Evolutionary conservation across 2,888 invertebrate genomes (phyloP).

Genomic region (Andrena minutula): DNA sequence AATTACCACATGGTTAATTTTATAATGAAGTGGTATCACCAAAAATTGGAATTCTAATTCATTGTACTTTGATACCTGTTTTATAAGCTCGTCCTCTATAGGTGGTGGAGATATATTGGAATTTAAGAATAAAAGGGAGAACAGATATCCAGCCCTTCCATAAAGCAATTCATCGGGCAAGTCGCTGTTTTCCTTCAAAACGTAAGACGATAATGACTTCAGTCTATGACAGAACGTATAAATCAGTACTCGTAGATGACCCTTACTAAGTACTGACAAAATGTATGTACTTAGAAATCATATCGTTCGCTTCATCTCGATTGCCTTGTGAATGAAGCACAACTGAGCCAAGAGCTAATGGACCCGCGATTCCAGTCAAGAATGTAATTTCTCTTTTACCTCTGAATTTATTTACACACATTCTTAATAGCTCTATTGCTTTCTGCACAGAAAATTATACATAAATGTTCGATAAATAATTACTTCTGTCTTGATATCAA

Average conservation of each 20-base stretch:
- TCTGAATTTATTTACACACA: slow-evolving; percentile 84
- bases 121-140: slow-evolving; percentile 91
- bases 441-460: slow-evolving; percentile 79
- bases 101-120: slow-evolving; percentile 87
- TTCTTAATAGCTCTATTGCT: slow-evolving; percentile 84
- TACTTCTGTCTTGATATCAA: neutral
- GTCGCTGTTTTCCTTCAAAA: slow-evolving; percentile 86
- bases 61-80: slow-evolving; percentile 68
- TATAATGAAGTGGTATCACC: neutral
- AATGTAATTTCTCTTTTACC: slow-evolving; percentile 87
- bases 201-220: slow-evolving; percentile 86
- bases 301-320: slow-evolving; percentile 85
- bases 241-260: neutral
- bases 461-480: slow-evolving; percentile 1
- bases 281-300: slow-evolving; percentile 86
- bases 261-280: neutral
- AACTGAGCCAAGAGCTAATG: slow-evolving; percentile 88
- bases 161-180: slow-evolving; percentile 94
- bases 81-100: slow-evolving; percentile 87
- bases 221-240: slow-evolving; percentile 85
- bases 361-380: slow-evolving; percentile 90
- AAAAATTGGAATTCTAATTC: neutral
- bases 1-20: slow-evolving; percentile 30
- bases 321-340: slow-evolving; percentile 87
- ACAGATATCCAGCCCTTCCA: slow-evolving; percentile 94